Percentiles rank a stretch among this genome's conserved stretches.
Evolutionary conservation across 2,888 invertebrate species (phyloP).

Genomic region (Stramonita haemastoma): DNA sequence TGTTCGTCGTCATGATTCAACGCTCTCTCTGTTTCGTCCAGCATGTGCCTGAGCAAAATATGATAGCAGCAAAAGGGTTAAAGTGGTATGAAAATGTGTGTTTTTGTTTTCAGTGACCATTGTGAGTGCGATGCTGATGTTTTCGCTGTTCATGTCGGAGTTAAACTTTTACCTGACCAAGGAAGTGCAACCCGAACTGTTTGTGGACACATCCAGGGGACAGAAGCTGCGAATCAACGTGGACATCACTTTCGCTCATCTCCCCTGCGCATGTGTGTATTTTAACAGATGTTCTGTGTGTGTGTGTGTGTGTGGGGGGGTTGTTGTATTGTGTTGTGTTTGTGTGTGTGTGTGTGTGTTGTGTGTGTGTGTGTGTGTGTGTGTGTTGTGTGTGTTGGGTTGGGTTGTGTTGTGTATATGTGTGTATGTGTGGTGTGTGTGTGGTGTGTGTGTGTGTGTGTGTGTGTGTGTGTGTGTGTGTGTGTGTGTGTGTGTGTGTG

Average conservation of each 20-base stretch:
- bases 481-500: not conserved
- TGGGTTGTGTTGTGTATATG: too few species aligned
- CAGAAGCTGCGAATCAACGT: slow-evolving; percentile 95
- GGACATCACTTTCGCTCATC: slow-evolving; percentile 90
- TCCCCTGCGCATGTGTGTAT: slow-evolving; percentile 94
- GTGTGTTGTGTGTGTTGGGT: too few species aligned
- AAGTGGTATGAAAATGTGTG: too few species aligned
- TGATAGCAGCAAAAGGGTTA: too few species aligned
- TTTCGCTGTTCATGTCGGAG: slow-evolving; percentile 90
- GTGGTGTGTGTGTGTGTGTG: not conserved
- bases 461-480: not conserved
- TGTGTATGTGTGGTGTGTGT: not conserved
- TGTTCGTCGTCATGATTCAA: too few species aligned
- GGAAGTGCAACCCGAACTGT: slow-evolving; percentile 93
- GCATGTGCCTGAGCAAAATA: too few species aligned
- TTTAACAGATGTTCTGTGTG: not conserved
- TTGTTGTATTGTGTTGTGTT: too few species aligned
- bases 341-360: too few species aligned
- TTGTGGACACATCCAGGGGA: slow-evolving; percentile 96
- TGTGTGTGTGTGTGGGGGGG: not conserved
- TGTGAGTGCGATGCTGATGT: slow-evolving; percentile 89
- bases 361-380: too few species aligned
- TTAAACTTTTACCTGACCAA: slow-evolving; percentile 90
- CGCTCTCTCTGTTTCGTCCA: too few species aligned
- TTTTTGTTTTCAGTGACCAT: slow-evolving; percentile 86